Evolutionary conservation across 1,140 invertebrate species (phyloP), one percentile per base, ranked within the genome.

Genomic region (Papilio helenus): DNA sequence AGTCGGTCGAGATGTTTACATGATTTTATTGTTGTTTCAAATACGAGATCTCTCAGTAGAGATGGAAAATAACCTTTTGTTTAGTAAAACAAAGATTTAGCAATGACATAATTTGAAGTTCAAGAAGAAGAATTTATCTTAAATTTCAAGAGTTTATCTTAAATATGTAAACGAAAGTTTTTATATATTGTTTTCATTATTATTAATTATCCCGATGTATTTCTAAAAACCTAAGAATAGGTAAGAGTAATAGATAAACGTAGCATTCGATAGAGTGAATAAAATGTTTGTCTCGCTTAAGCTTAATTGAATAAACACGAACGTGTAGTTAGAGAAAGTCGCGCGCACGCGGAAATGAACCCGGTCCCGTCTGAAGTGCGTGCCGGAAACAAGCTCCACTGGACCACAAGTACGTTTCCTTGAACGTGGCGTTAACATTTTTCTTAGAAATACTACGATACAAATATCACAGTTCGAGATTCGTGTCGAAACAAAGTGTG

Each of bases 311-410:
- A 72, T 72, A 72, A 72, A n/a, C 71, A 42, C 18, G 44, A 76
- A 79, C 82, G 29, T 49, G 72, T 76, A 55, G 34, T 79, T 79
- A 80, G 87, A 84, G 87, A 88, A 89, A 89, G 68, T 23, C 8
- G 23, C 68, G 87, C 79, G 79, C 68, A 82, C 80, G 79, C 88
- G 88, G 88, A 89, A 88, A 83, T 81, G 77, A 81, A 80, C 81
- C 82, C 79, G 80, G 72, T 79, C 82, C 83, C 83, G 82, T 85
- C 87, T 83, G 82, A 71, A 68, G 76, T 58, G 79, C 79, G 77
- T 80, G 80, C 73, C 81, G 83, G 80, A 82, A 80, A 81, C 80
- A 55, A 58, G 46, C 55, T 29, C 51, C 39, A 55, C 42, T 78
- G 23, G 79, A 72, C 42, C n/a, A 29, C 51, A 49, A 81, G 72